phyloP scores from a whole-genome alignment of 2,113 vertebrate genomes.

The Neogale vison region DNA sequence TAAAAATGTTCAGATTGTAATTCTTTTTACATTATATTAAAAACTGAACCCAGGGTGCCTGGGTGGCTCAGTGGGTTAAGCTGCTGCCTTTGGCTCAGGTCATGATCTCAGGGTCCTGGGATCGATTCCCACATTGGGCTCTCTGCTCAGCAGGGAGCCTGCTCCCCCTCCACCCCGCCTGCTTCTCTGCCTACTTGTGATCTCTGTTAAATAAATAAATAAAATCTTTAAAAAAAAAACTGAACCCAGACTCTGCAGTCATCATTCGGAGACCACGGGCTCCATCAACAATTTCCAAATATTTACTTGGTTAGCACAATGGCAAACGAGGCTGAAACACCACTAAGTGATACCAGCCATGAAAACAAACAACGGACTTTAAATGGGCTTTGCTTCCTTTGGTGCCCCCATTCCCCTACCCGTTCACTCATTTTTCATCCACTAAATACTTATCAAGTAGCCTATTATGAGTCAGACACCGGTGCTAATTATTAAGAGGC shows the following conservation, averaged over 20 bases:
- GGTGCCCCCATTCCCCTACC: neutral
- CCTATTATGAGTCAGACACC: neutral
- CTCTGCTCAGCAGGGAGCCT: too few relatives aligned
- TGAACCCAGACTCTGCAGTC: neutral
- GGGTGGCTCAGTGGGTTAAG: too few relatives aligned
- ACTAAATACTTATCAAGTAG: conserved; percentile 31
- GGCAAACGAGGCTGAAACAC: conserved; percentile 37
- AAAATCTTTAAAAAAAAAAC: neutral
- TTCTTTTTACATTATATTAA: conserved; percentile 2
- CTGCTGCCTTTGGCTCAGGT: too few relatives aligned
- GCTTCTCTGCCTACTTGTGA: too few relatives aligned
- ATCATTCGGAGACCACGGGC: neutral
- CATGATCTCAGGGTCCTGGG: too few relatives aligned
- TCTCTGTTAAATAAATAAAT: too few relatives aligned
- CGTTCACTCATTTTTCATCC: conserved; percentile 26
- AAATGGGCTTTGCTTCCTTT: neutral
- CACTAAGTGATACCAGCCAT: conserved; percentile 15
- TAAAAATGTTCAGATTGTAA: neutral
- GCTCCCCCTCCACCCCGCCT: too few relatives aligned
- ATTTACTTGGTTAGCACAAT: conserved; percentile 37
- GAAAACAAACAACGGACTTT: conserved; percentile 46
- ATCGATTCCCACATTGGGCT: too few relatives aligned
- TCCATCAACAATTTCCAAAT: neutral
- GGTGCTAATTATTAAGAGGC: conserved; percentile 13
- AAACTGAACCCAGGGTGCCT: neutral